These are phyloP conservation scores for Ciconia boyciana DNA, from an alignment of 2,113 vertebrate genomes.

Conservation along the genomic window DNA sequence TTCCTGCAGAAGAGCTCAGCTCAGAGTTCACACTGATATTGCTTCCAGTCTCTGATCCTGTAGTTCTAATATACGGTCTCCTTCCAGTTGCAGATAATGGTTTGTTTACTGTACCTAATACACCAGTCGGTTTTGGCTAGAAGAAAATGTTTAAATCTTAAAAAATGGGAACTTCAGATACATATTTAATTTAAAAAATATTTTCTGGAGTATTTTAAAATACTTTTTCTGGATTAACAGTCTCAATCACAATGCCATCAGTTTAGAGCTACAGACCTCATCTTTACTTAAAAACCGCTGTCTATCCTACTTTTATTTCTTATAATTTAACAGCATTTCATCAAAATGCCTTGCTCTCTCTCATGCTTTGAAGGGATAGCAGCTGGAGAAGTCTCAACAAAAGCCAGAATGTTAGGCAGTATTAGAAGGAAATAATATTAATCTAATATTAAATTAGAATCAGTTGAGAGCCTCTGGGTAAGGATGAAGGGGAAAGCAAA, in stretches of 20 bases:
- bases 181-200: not conserved
- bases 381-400: not conserved
- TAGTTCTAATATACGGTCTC: slow-evolving; percentile 85
- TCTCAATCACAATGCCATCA: not conserved
- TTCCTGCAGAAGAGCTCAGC: slow-evolving; percentile 81
- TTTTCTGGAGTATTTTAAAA: not conserved
- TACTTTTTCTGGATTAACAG: not conserved
- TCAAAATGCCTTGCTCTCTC: not conserved
- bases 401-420: not conserved
- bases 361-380: not conserved
- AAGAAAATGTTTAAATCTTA: slow-evolving; percentile 22
- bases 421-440: not conserved
- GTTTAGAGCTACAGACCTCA: not conserved
- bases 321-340: not conserved
- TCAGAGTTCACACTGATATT: slow-evolving; percentile 87
- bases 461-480: not conserved
- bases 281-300: not conserved
- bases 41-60: slow-evolving; percentile 82
- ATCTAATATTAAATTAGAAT: no score
- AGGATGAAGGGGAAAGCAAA: not conserved
- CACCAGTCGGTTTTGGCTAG: slow-evolving; percentile 90
- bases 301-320: not conserved
- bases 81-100: slow-evolving; percentile 90
- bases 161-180: not conserved
- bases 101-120: slow-evolving; percentile 93